Conservation (phyloP, 2,113 vertebrate genomes). For the Crypturellus undulatus region DNA sequence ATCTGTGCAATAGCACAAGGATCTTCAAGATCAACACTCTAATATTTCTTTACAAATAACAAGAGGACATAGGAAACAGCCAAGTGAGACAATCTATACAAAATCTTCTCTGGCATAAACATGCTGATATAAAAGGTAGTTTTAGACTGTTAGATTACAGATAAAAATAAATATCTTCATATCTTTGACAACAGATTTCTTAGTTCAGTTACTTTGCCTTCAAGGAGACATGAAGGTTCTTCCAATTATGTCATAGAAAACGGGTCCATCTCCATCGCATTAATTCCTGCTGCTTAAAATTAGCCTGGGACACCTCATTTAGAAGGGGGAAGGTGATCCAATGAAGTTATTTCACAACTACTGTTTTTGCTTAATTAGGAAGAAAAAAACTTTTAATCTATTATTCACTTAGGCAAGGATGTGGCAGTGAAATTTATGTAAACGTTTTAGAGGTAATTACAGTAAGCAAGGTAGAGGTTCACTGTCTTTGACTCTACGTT, state of each 20-base stretch:
- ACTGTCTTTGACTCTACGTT: background rate
- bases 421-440: background rate
- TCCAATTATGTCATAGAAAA: background rate
- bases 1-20: background rate
- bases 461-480: background rate
- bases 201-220: background rate
- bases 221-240: constrained; percentile 12
- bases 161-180: background rate
- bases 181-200: background rate
- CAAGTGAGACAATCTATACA: background rate
- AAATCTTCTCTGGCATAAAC: background rate
- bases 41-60: background rate
- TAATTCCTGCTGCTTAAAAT: constrained; percentile 1
- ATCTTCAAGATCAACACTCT: background rate
- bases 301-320: background rate
- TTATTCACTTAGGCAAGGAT: background rate
- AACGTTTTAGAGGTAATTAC: background rate
- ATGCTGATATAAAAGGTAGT: background rate
- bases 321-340: background rate
- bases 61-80: background rate
- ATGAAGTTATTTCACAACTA: background rate
- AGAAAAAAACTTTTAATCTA: background rate
- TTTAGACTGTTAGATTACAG: background rate
- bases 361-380: background rate
- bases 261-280: background rate